These are phyloP conservation scores for Ganaspis brasiliensis DNA, from an alignment of 2,888 invertebrate genomes.

Conservation along the genomic window DNA sequence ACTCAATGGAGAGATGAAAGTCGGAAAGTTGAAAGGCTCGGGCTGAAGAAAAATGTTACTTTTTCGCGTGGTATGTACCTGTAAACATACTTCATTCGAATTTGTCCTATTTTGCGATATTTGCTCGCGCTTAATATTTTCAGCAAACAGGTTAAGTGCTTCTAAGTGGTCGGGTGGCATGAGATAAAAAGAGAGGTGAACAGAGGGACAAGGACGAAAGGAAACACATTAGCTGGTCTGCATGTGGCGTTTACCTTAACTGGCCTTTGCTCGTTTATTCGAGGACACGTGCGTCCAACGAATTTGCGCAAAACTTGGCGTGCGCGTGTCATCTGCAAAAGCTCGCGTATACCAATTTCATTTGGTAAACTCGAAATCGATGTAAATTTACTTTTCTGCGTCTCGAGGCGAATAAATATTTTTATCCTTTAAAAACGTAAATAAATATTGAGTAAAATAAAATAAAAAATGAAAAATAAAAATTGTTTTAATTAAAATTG, in stretches of 20 bases:
- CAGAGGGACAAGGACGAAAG: conserved; percentile 22
- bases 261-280: conserved; percentile 37
- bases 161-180: conserved; percentile 69
- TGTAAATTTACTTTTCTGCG: conserved; percentile 10
- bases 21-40: conserved; percentile 13
- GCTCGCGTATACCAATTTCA: background rate
- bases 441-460: too few relatives aligned
- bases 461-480: too few relatives aligned
- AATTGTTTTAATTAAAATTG: too few relatives aligned
- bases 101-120: conserved; percentile 72
- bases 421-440: too few relatives aligned
- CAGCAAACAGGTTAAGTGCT: conserved; percentile 74
- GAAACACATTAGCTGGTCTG: conserved; percentile 27
- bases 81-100: conserved; percentile 72
- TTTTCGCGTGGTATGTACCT: conserved; percentile 29
- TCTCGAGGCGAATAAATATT: background rate
- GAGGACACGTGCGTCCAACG: conserved; percentile 32
- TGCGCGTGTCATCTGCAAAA: conserved; percentile 37
- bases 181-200: background rate
- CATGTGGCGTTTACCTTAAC: conserved; percentile 32
- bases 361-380: conserved; percentile 9
- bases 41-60: conserved; percentile 29
- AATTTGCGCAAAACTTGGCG: conserved; percentile 7
- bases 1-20: background rate
- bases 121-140: conserved; percentile 74